Base-by-base conservation (phyloP, 2,888 invertebrate genomes). In the Leptura quadrifasciata region DNA sequence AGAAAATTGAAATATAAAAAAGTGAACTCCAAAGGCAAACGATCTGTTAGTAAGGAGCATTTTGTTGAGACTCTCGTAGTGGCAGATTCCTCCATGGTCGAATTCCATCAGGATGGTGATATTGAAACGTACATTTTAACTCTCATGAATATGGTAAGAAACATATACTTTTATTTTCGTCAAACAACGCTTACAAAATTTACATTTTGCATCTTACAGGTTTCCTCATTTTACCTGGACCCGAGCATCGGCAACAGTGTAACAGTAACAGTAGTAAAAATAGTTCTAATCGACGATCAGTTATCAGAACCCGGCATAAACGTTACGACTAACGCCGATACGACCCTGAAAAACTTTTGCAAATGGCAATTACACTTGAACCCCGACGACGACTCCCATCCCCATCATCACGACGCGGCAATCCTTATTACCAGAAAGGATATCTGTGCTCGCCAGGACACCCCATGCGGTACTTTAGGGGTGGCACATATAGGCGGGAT, bases 221-320 rank as follows among this genome's bases (percentile, higher is more conserved):
- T 94, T 27, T 95, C 95, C 6, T 92, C 94, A 1, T 89, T 96
- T n/a, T 96, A 95, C 88, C 94, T 94, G 90, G 96, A 96, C 85
- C 96, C 96, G 5, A 95, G 95, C 70, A 96, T 97, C 83, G 97
- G 97, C 67, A 97, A 97, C 90, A 94, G 95, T 87, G 94, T 97
- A 84, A 96, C 96, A 88, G 94, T 97, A 76, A 95, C 95, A n/a
- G 94, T 97, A 52, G 97, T 97, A 15, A 93, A 94, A 86, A 94
- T 97, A 64, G 93, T 97, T 79, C 91, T 96, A 24, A 91, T 97
- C 79, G 94, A 95, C 85, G 93, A 93, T 77, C 88, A 90, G n/a
- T 54, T 84, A 12, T 82, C 87, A 1, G 90, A 90, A 73, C 92
- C 93, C 73, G 93, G 93, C 72, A 89, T 96, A 73, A 93, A 94